Base-by-base conservation (phyloP, 2,888 invertebrate genomes). In the Campoplex capitator region DNA sequence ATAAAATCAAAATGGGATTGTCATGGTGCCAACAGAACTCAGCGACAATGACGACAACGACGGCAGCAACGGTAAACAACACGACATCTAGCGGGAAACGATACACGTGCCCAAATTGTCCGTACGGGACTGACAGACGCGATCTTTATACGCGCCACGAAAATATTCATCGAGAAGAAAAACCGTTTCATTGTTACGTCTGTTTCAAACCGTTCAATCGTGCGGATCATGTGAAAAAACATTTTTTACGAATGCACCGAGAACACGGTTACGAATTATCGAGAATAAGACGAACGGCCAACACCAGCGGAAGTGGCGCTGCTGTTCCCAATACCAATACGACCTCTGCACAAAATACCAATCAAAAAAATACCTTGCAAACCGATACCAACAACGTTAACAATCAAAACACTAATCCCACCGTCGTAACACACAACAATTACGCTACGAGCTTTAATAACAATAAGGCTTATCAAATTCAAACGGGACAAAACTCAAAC, bases 211-310 rank as follows among this genome's bases (percentile, higher is more conserved):
- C 98, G 94, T 98, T 98, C 95, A 98, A 98, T 94, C 96, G 98
- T 77, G 98, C 98, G 58, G 98, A 98, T 94, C 98, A 98, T 94
- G 98, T 98, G 70, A 98, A 98, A 95, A 98, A 98, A 93, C 98
- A 98, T 94, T 98, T 98, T 92, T 95, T 98, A 89, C 96, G 98
- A 89, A 98, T 98, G 98, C 98, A 98, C 93, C 96, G 98, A 67
- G 98, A 98, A 91, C 97, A 98, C 93, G 97, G 97, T 1, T 98
- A 98, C 94, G 98, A 98, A 92, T 95, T 98, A 84, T 97, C 97
- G 91, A 96, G 97, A 92, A 98, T 98, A 92, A 95, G 97, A 83
- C 96, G 96, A 88, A 96, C 97, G 90, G 91, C 90, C 4, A 92
- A 92, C 2, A 87, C 92, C 0, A 80, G 75, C 45, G 75, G 65